Conservation (phyloP, 64 coral and sea anemone genomes). For the Stichodactyla helianthus region DNA sequence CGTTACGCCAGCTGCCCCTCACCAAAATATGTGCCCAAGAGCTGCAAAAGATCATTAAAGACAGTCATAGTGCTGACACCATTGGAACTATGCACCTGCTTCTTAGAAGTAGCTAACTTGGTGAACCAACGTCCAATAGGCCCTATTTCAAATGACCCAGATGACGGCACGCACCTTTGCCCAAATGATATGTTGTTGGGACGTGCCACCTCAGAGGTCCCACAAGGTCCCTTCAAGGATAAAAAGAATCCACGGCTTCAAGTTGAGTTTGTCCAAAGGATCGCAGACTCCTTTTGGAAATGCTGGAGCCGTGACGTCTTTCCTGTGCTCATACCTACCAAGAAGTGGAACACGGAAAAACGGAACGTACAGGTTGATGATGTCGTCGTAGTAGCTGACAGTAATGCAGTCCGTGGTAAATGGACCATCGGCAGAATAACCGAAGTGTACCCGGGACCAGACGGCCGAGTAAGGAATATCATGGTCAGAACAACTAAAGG, state of each 20-base stretch:
- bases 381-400: background rate
- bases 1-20: conserved; percentile 13
- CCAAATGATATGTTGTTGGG: conserved; percentile 46
- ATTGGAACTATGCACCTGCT: conserved; percentile 36
- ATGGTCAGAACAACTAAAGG: too few species aligned
- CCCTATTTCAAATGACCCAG: conserved; percentile 5
- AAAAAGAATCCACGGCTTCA: conserved; percentile 26
- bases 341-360: background rate
- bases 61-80: conserved; percentile 33
- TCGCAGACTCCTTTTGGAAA: background rate
- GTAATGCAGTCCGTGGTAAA: conserved; percentile 1
- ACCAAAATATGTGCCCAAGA: conserved; percentile 6
- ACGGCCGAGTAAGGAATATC: too few species aligned
- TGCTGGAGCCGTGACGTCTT: conserved; percentile 34
- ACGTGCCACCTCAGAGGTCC: conserved; percentile 1
- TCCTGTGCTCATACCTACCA: background rate
- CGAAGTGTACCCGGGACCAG: too few species aligned
- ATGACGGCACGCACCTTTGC: too few species aligned
- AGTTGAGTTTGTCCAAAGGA: conserved; percentile 44
- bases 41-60: conserved; percentile 7
- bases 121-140: background rate
- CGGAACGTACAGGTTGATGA: background rate
- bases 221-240: conserved; percentile 44
- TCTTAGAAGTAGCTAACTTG: conserved; percentile 35
- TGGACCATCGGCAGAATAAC: too few species aligned